Conservation (phyloP, 1,140 invertebrate genomes). For the Bilobella aurantiaca region DNA sequence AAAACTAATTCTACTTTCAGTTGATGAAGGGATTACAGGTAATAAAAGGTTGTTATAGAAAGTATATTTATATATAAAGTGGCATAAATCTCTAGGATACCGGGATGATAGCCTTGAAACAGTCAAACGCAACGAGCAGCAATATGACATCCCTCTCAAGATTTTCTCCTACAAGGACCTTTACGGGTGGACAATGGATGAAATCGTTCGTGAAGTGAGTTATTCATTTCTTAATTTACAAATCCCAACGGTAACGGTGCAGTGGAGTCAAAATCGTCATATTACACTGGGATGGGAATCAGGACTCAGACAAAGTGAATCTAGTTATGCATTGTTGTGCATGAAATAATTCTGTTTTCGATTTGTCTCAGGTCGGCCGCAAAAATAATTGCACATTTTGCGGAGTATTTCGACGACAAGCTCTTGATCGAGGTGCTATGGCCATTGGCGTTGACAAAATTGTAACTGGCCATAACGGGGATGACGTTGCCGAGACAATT, state of each 20-base stretch:
- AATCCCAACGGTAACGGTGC: too few relatives aligned
- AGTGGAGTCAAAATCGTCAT: too few relatives aligned
- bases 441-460: conserved; percentile 81
- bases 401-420: conserved; percentile 92
- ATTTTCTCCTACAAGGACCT: conserved; percentile 96
- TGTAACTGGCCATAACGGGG: conserved; percentile 97
- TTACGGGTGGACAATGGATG: conserved; percentile 99
- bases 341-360: too few relatives aligned
- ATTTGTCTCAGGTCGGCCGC: conserved; percentile 61
- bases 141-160: conserved; percentile 88
- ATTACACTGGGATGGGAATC: too few relatives aligned
- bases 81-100: too few relatives aligned
- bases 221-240: background rate
- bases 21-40: conserved; percentile 95
- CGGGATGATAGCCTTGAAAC: conserved; percentile 96
- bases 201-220: conserved; percentile 73
- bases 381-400: conserved; percentile 99
- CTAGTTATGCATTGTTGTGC: too few relatives aligned
- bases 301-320: too few relatives aligned
- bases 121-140: conserved; percentile 83
- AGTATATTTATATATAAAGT: too few relatives aligned
- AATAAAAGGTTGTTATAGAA: conserved; percentile 38
- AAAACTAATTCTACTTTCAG: conserved; percentile 82
- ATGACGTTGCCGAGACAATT: conserved; percentile 98
- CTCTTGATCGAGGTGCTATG: conserved; percentile 84